Conservation (phyloP, 2,888 invertebrate genomes). For the Hypomecis punctinalis region DNA sequence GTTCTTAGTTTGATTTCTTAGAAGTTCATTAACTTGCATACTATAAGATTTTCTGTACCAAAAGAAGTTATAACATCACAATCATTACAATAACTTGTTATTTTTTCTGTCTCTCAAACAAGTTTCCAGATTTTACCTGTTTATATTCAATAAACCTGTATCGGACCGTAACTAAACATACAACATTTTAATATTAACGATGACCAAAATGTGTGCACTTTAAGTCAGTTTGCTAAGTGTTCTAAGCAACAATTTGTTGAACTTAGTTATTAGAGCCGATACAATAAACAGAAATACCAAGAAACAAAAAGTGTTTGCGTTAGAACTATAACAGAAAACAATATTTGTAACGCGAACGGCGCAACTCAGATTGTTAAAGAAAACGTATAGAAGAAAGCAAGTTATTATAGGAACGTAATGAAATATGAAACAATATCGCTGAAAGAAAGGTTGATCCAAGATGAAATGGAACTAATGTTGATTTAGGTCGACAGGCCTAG, state of each 20-base stretch:
- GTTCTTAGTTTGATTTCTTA: too few relatives aligned
- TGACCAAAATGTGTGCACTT: constrained; percentile 11
- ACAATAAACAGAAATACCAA: constrained; percentile 4
- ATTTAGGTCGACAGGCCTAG: not conserved
- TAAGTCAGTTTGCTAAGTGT: not conserved
- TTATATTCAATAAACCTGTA: constrained; percentile 8
- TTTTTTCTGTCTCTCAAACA: constrained; percentile 8
- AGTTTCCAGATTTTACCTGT: constrained; percentile 19
- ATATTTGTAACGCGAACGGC: not conserved
- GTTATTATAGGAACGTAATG: constrained; percentile 1
- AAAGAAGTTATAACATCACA: not conserved
- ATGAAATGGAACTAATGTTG: constrained; percentile 16
- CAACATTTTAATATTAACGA: constrained; percentile 18
- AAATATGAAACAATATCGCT: constrained; percentile 16
- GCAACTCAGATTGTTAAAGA: not conserved
- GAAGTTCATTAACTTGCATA: too few relatives aligned
- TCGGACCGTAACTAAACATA: constrained; percentile 6
- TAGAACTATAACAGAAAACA: constrained; percentile 6
- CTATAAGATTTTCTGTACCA: too few relatives aligned
- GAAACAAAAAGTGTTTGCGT: constrained; percentile 1
- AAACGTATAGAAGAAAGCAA: constrained; percentile 7
- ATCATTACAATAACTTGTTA: not conserved
- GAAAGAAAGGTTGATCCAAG: constrained; percentile 14
- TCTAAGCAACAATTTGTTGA: constrained; percentile 8
- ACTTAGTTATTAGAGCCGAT: constrained; percentile 7